These are phyloP conservation scores for Plectropomus leopardus DNA, from an alignment of 2,113 vertebrate genomes.

Conservation along the genomic window DNA sequence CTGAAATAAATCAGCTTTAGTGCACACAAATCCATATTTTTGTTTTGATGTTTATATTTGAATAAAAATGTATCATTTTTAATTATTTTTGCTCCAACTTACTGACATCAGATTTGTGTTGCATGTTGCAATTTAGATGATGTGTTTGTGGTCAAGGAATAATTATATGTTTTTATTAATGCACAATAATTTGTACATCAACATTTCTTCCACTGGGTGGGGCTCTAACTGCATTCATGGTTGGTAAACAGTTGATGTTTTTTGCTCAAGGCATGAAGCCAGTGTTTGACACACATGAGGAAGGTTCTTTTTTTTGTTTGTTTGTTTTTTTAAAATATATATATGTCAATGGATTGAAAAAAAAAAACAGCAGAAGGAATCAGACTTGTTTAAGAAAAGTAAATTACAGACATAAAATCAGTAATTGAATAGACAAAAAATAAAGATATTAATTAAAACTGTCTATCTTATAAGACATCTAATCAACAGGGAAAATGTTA, in stretches of 20 bases:
- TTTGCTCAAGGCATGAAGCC: not conserved
- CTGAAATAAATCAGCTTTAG: not conserved
- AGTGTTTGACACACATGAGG: not conserved
- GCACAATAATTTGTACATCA: not conserved
- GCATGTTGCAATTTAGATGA: too few relatives aligned
- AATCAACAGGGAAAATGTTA: not conserved
- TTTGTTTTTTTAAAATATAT: not conserved
- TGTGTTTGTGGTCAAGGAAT: too few relatives aligned
- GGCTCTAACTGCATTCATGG: not conserved
- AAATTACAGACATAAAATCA: not conserved
- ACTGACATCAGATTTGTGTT: too few relatives aligned
- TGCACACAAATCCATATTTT: not conserved
- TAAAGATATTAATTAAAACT: constrained; percentile 3
- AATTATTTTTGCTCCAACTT: too few relatives aligned
- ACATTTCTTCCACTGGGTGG: constrained; percentile 66
- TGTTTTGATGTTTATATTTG: not conserved
- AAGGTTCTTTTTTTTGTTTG: not conserved
- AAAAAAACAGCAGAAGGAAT: not conserved
- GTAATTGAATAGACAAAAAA: not conserved
- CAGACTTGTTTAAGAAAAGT: not conserved
- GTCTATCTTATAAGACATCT: not conserved
- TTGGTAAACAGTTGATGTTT: not conserved
- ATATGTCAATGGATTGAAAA: not conserved
- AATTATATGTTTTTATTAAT: not conserved
- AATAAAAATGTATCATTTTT: too few relatives aligned